Conservation (phyloP, 2,888 invertebrate genomes). For the Drosophila leonis region DNA sequence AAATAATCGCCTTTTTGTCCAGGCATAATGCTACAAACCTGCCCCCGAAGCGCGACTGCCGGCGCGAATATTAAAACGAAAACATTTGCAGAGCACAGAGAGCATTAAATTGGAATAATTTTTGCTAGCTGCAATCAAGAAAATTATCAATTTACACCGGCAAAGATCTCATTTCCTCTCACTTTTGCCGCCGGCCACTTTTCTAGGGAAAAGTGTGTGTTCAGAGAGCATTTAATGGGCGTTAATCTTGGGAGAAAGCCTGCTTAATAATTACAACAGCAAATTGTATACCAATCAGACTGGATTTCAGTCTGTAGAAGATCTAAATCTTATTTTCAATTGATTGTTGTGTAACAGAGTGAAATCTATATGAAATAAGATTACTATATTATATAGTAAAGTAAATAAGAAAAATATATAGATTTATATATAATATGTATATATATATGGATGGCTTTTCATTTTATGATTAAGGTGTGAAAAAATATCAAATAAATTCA, state of each 20-base stretch:
- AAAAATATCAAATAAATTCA: not conserved
- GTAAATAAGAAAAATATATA: too few species aligned
- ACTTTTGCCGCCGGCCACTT: conserved; percentile 5
- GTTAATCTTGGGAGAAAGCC: not conserved
- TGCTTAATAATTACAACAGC: not conserved
- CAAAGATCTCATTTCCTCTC: conserved; percentile 23
- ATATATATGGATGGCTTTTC: too few species aligned
- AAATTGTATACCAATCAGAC: not conserved
- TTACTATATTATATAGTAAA: too few species aligned
- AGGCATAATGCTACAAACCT: conserved; percentile 1
- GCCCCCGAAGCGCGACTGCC: not conserved
- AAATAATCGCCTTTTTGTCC: conserved; percentile 1
- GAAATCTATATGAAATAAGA: too few species aligned
- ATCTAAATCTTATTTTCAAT: not conserved
- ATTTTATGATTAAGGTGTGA: not conserved
- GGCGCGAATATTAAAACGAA: conserved; percentile 5
- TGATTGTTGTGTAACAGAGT: not conserved
- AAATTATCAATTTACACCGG: conserved; percentile 44
- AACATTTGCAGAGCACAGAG: conserved; percentile 26
- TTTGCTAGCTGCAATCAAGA: conserved; percentile 35
- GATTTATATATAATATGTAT: too few species aligned
- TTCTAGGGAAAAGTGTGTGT: conserved; percentile 6
- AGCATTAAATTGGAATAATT: conserved; percentile 24
- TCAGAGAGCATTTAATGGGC: conserved; percentile 4
- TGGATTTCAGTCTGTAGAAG: not conserved